Percentiles rank a stretch among this genome's conserved stretches.
These are phyloP conservation scores for Mirza zaza DNA, from an alignment of 2,113 vertebrate genomes.

Conservation along the genomic window DNA sequence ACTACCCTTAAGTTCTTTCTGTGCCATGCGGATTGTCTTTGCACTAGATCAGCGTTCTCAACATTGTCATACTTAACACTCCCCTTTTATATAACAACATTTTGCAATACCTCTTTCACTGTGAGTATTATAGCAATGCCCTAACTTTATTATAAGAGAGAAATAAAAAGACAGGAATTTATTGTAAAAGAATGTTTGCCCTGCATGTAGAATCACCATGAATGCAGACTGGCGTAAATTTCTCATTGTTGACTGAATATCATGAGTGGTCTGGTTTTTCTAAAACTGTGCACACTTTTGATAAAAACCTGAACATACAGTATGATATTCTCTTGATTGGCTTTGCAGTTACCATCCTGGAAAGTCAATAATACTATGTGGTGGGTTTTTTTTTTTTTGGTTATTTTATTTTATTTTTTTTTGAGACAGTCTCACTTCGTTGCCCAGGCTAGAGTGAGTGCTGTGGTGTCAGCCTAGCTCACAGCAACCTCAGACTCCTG, in stretches of 20 bases:
- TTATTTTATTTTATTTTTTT: not conserved
- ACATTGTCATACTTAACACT: not conserved
- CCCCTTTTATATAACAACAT: not conserved
- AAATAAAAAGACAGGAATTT: slow-evolving; percentile 31
- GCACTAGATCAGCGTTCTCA: not conserved
- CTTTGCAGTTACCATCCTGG: not conserved
- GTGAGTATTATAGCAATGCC: not conserved
- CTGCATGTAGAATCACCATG: not conserved
- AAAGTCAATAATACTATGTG: not conserved
- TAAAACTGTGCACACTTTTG: not conserved
- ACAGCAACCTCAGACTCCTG: no score
- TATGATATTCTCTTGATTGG: not conserved
- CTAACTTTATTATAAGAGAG: not conserved
- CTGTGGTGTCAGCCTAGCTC: no score
- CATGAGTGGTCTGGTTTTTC: not conserved
- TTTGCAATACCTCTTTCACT: not conserved
- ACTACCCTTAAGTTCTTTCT: not conserved
- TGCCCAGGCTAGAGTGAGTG: no score
- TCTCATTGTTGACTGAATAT: not conserved
- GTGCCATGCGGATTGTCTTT: not conserved
- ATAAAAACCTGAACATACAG: not conserved
- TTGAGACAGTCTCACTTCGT: no score
- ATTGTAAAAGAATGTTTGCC: not conserved
- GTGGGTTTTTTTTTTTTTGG: not conserved
- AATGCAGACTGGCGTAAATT: not conserved